Evolutionary conservation across 2,113 vertebrate species (phyloP).

Genomic region (Anser cygnoides): DNA sequence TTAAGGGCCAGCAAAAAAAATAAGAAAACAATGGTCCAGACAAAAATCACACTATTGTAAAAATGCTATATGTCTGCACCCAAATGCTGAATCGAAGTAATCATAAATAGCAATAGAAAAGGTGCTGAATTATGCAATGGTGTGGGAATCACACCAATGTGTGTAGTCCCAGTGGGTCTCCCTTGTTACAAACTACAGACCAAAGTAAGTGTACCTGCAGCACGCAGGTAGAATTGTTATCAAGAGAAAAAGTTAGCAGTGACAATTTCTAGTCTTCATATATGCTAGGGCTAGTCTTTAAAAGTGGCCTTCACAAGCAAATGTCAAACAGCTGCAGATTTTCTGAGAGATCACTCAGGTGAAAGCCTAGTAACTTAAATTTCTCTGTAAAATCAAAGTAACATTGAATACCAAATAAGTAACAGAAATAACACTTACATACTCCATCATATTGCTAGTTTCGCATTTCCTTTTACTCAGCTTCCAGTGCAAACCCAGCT

Average conservation of each 20-base stretch:
- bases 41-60: neutral
- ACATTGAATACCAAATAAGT: neutral
- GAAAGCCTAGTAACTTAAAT: neutral
- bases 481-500: slow-evolving; percentile 99
- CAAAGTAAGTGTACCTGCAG: neutral
- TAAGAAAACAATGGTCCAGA: neutral
- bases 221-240: fast-evolving
- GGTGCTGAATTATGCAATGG: neutral
- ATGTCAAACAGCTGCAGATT: neutral
- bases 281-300: neutral
- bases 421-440: slow-evolving; percentile 78
- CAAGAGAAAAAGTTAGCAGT: neutral
- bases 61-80: neutral
- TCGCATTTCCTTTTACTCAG: slow-evolving; percentile 99
- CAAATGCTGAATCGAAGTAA: neutral
- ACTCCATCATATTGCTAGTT: slow-evolving; percentile 99
- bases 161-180: neutral
- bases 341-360: neutral
- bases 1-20: neutral
- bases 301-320: neutral
- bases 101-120: neutral
- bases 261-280: neutral
- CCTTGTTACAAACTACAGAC: neutral
- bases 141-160: neutral
- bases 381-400: neutral